Evolutionary conservation across 2,113 vertebrate genomes (phyloP), one percentile per base, ranked within the genome.

Genomic region (Damaliscus lunatus): DNA sequence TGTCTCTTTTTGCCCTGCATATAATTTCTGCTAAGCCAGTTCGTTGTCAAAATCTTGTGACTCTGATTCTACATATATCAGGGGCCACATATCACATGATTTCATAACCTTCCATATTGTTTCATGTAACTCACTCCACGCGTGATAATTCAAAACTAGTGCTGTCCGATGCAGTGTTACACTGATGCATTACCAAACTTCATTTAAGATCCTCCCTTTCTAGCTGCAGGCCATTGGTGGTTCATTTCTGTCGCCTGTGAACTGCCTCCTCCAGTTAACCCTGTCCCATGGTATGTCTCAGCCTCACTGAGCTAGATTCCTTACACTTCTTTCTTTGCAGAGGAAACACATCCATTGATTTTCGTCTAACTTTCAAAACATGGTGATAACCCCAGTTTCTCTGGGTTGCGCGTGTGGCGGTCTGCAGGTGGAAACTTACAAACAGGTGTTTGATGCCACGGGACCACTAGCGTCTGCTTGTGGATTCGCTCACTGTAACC

Each of bases 231-330:
- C 36, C 25, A 4, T 53, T 71, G n/a, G 2, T 31, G 7, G 3
- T 60, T 53, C 48, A 14, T 55, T 88, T 90, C 40, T 81, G 21
- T 57, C 31, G 3, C 52, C 57, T 53, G 33, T n/a, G 29, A 91
- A 40, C 48, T 43, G 52, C 59, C 33, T 53, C 40, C 52, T 62
- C 55, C 46, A 60, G 0, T 17, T n/a, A 78, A 43, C 6, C 14
- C 0, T 11, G 1, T 48, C 15, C 52, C 29, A 3, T 27, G 16
- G 10, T 57, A 33, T 3, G 6, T 10, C 53, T 50, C 52, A 13
- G 60, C 36, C 19, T 89, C 23, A 6, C 71, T 33, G 33, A 50
- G 9, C 84, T 55, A 53, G 43, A 80, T 12, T 57, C 14, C 17
- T 40, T 46, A 16, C 21, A 6, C 4, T 25, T 87, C 55, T 40